Evolutionary conservation across 2,113 vertebrate species (phyloP).

Genomic region (Stomatorhinus ivindoensis): DNA sequence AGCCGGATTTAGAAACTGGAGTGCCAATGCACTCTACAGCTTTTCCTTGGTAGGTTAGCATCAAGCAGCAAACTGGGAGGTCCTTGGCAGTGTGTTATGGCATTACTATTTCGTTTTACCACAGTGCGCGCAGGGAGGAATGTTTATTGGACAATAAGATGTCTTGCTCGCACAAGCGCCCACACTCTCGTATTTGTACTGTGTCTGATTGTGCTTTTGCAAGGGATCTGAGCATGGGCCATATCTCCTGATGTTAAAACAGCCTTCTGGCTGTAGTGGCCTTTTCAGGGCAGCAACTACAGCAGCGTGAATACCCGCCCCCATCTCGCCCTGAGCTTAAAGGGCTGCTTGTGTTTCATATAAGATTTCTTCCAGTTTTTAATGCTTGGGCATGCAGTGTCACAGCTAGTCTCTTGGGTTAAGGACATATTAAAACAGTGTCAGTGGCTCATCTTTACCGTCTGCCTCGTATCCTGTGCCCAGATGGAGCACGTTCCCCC

Average conservation of each 20-base stretch:
- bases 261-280: neutral
- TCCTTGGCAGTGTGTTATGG: neutral
- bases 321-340: neutral
- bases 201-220: neutral
- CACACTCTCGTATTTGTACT: neutral
- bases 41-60: neutral
- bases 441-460: neutral
- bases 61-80: neutral
- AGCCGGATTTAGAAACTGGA: neutral
- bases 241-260: neutral
- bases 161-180: neutral
- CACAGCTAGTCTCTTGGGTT: neutral
- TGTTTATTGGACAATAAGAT: neutral
- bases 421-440: neutral
- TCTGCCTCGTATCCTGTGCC: slow-evolving; percentile 22
- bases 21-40: neutral
- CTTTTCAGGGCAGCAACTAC: neutral
- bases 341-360: neutral
- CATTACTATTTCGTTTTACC: neutral
- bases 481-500: slow-evolving; percentile 87
- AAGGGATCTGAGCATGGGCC: neutral
- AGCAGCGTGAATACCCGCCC: neutral
- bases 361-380: neutral
- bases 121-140: neutral
- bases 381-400: neutral